Evolutionary conservation across 1,140 invertebrate species (phyloP), one percentile per base, ranked within the genome.

Genomic region (Drosophila paulistorum): DNA sequence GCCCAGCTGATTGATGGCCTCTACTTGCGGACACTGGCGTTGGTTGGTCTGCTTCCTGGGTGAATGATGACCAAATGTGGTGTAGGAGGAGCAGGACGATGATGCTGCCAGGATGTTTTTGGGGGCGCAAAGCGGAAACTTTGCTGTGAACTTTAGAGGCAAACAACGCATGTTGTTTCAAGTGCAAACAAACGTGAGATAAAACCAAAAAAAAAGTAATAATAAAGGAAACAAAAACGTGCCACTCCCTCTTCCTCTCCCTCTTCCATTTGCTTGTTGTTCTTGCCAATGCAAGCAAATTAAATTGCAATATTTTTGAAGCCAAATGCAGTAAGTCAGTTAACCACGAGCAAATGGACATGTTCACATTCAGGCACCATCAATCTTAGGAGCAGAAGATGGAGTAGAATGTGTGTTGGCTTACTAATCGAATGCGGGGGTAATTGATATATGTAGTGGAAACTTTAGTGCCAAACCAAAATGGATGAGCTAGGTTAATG

Each of bases 1-100:
- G 71, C 60, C 65, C 81, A 72, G 65, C 65, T 81, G 81, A 86
- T 86, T 69, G 82, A 86, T 85, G 77, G 66, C 51, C 59, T 48
- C 35, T 59, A 11, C 23, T 51, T 59, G 57, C 20, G 30, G 23
- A 23, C 10, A 7, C 39, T 30, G 11, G n/a, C 48, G 14, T 30
- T 35, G 54, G 14, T 30, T 35, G 54, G 39, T 35, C 60, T 3
- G 51, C 42, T 45, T 17, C 26, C 30, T 54, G 23, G 64, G 67
- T 79, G 75, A 83, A 33, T 79, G 65, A 83, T 83, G 72, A 48
- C 7, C 30, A 30, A 62, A 37, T 33, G 33, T 65, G 57, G 64
- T 30, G 30, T 30, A 30, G 5, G 30, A 30, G 30, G 6, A 30
- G 30, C 5, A 30, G 5, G 30, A 30, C 5, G 23, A 17, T 59